Percentiles rank a stretch among this genome's conserved stretches.
Evolutionary conservation across 2,113 vertebrate genomes (phyloP).

Genomic region (Rhabdomys dilectus): DNA sequence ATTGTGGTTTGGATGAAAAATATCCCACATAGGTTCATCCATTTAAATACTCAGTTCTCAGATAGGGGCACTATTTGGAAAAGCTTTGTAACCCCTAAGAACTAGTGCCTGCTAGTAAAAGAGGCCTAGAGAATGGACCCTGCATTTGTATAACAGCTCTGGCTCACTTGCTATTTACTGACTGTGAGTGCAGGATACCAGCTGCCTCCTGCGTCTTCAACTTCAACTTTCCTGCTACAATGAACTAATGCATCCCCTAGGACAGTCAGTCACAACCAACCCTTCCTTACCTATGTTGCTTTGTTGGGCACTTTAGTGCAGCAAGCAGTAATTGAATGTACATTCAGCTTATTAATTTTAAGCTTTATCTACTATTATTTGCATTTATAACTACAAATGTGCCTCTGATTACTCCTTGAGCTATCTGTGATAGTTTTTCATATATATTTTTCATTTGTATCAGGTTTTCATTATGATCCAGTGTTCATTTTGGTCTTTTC

Average conservation of each 20-base stretch:
- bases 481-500: neutral
- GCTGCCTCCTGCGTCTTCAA: neutral
- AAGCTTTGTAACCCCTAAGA: neutral
- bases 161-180: neutral
- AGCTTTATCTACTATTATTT: neutral
- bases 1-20: neutral
- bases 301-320: neutral
- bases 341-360: neutral
- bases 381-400: neutral
- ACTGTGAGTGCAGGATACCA: no score
- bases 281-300: neutral
- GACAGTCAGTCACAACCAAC: neutral
- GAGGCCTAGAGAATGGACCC: neutral
- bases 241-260: no score
- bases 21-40: neutral
- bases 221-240: neutral
- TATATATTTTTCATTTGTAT: neutral
- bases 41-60: neutral
- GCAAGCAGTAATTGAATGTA: neutral
- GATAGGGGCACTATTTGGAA: neutral
- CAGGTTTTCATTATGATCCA: constrained; percentile 20
- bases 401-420: neutral
- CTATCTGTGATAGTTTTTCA: neutral
- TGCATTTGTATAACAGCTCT: neutral
- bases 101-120: neutral